Evolutionary conservation across 1,140 invertebrate species (phyloP).

Genomic region (Eciton burchellii): DNA sequence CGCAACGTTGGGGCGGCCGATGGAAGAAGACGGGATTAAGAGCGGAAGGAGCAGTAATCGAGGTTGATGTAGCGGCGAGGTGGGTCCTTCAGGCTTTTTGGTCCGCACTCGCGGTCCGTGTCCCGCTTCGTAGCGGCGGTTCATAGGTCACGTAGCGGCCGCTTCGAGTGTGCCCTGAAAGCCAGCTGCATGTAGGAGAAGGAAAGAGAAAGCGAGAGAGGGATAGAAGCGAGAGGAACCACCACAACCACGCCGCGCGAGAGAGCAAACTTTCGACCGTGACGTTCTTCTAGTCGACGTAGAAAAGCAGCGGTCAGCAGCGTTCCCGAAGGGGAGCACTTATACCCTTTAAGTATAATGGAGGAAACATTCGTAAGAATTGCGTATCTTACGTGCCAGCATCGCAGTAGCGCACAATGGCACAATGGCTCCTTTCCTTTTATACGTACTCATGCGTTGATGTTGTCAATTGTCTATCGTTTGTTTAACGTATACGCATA

Average conservation of each 20-base stretch:
- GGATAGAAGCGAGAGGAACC: background rate
- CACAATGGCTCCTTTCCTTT: background rate
- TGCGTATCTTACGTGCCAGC: background rate
- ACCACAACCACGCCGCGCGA: background rate
- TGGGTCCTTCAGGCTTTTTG: constrained; percentile 30
- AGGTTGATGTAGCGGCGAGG: constrained; percentile 53
- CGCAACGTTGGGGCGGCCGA: constrained; percentile 5
- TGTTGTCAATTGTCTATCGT: background rate
- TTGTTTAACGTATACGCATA: background rate
- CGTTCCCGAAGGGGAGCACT: constrained; percentile 1
- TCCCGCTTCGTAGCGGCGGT: constrained; percentile 43
- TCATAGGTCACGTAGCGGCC: constrained; percentile 50
- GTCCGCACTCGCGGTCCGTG: constrained; percentile 18
- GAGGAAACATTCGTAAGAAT: background rate
- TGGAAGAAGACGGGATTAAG: constrained; percentile 10
- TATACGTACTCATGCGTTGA: background rate
- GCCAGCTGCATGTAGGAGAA: background rate
- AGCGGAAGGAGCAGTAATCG: constrained; percentile 48
- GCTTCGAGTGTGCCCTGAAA: constrained; percentile 49
- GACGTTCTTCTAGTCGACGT: background rate
- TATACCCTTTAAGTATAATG: constrained; percentile 16
- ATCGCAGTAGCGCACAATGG: too few relatives aligned
- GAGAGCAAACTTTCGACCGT: constrained; percentile 53
- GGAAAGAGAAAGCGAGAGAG: background rate
- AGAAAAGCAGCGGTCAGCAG: constrained; percentile 17